Percentiles rank a stretch among this genome's conserved stretches.
Conservation (phyloP, 2,888 invertebrate species). For the Napeogenes sylphis region DNA sequence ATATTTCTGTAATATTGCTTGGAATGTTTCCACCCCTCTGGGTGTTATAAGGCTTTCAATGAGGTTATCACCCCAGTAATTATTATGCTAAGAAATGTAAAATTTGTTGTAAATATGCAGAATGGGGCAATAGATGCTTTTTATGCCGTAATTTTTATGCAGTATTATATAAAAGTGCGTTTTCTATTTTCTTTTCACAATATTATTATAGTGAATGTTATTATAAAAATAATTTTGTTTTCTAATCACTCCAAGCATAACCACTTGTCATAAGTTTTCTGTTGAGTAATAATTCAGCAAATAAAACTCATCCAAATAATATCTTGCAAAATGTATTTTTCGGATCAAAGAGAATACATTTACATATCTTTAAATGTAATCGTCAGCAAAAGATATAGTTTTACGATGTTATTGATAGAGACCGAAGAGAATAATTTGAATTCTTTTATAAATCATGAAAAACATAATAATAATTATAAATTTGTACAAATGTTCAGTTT, state of each 20-base stretch:
- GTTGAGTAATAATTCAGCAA: too few species aligned
- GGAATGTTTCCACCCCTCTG: conserved; percentile 38
- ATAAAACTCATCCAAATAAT: background rate
- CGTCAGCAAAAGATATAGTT: background rate
- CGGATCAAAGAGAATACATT: background rate
- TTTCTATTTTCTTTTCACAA: conserved; percentile 14
- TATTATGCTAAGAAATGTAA: conserved; percentile 50
- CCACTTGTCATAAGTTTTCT: too few species aligned
- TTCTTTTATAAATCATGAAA: background rate
- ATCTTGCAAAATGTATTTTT: background rate
- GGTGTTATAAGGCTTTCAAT: conserved; percentile 38
- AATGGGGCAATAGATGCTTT: conserved; percentile 14
- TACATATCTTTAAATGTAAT: background rate
- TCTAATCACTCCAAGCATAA: too few species aligned
- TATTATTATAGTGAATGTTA: too few species aligned
- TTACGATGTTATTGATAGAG: conserved; percentile 1
- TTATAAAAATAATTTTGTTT: too few species aligned
- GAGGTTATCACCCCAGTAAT: conserved; percentile 44
- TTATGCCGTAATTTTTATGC: background rate
- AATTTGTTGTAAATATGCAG: conserved; percentile 39
- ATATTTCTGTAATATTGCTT: conserved; percentile 43
- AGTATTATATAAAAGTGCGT: background rate
- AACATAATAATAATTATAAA: conserved; percentile 9
- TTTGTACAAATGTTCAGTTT: conserved; percentile 24
- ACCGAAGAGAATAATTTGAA: background rate